Evolutionary conservation across 1,140 invertebrate genomes (phyloP), one percentile per base, ranked within the genome.

Genomic region (Formica exsecta): DNA sequence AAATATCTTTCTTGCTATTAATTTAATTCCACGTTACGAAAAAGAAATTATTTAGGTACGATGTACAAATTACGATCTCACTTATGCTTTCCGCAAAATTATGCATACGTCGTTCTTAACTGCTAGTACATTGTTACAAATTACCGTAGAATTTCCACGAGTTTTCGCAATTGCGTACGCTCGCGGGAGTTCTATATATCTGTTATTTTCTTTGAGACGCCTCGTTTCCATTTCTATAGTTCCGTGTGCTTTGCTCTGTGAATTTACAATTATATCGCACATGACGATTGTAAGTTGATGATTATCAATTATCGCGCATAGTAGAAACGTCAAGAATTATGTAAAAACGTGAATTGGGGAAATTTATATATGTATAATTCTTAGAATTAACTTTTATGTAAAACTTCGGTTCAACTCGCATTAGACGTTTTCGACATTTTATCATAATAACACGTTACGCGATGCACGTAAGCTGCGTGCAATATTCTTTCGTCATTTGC

Each of bases 291-390:
- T 48, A 70, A 19, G 25, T 48, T 80, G 64, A 44, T 70, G 79
- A 86, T 86, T 80, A 80, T 86, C 64, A 79, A 85, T 85, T 77
- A 77, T 57, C 48, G 25, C 70, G 75, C n/a, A n/a, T 32, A 44
- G 29, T 38, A 59, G 38, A 51, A 85, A 79, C 25, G 70, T 32
- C 7, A 32, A 25, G 73, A 77, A 85, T 76, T 77, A 77, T 77
- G 38, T 29, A 64, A 77, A 64, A 44, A 11, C 4, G 38, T 57
- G 51, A 70, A 70, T 83, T 36, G n/a, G 7, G 19, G 16, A 64
- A 36, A 51, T 64, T 65, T 64, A 59, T 36, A 51, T 11, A 51
- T 19, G 2, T 22, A 0, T 25, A 59, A 54, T 41, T 9, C 16
- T 44, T 68, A 19, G n/a, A 77, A 38, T 51, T 66, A 65, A 29